A percentile compares a stretch with the other conserved stretches of the same genome.
These are phyloP conservation scores for Pandemis cinnamomeana DNA, from an alignment of 2,888 invertebrate genomes.

Conservation along the genomic window DNA sequence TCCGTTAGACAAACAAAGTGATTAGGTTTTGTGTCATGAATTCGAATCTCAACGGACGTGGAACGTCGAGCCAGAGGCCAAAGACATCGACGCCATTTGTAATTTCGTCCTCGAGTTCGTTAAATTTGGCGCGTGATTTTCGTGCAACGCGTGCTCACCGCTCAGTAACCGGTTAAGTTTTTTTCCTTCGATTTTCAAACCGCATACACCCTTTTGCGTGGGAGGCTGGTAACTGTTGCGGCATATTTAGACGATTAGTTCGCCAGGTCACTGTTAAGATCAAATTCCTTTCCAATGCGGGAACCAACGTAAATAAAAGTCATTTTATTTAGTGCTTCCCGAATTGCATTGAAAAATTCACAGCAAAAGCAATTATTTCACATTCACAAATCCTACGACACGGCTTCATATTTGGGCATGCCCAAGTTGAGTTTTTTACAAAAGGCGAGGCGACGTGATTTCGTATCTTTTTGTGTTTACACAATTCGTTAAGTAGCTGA, in stretches of 20 bases:
- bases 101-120: constrained; percentile 32
- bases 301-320: background rate
- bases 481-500: constrained; percentile 1
- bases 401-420: constrained; percentile 7
- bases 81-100: constrained; percentile 56
- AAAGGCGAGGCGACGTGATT: constrained; percentile 20
- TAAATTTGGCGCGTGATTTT: constrained; percentile 33
- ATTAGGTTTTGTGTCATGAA: constrained; percentile 59
- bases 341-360: background rate
- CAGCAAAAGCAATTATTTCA: background rate
- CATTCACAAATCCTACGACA: constrained; percentile 8
- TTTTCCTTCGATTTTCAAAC: constrained; percentile 13
- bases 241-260: constrained; percentile 35
- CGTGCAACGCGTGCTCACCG: background rate
- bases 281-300: constrained; percentile 16
- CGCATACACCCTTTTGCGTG: constrained; percentile 38
- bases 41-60: constrained; percentile 70
- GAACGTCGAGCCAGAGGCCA: constrained; percentile 55
- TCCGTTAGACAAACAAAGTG: constrained; percentile 66
- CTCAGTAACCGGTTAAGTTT: constrained; percentile 23
- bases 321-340: background rate
- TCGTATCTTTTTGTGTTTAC: constrained; percentile 7
- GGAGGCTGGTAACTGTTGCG: constrained; percentile 31
- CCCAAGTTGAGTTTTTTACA: constrained; percentile 15
- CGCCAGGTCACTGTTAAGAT: constrained; percentile 24